Base-by-base conservation (phyloP, 2,797 vertebrate genomes). In the Glossophaga mutica region DNA sequence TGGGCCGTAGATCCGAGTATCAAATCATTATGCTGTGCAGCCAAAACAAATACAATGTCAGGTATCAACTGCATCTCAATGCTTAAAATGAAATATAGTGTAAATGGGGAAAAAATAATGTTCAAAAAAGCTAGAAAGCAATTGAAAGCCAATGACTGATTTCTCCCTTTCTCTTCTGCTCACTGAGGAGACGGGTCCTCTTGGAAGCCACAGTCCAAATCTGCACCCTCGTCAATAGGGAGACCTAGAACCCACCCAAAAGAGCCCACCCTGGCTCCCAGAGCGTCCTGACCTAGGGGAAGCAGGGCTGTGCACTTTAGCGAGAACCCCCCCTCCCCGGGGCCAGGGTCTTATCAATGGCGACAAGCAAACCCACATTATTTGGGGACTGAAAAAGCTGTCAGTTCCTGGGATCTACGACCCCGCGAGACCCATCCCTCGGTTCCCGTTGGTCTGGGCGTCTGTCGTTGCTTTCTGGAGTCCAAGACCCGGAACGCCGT, bases 131-230 rank as follows among this genome's bases (percentile, higher is more conserved):
- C 34, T 59, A 44, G 0, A 44, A 57, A 59, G 68, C 52, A 29
- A 46, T 39, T 83, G 26, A 71, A 74, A 92, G 78, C 62, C 55
- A 52, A 6, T 73, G 83, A 77, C 57, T 29, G 46, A 79, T 77
- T 52, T 87, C 93, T 81, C 76, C 73, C 91, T 68, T 42, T 68
- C 26, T 29, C 29, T 18, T 76, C 67, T 29, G 46, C 74, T 81
- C n/a, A 7, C 22, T 1, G 9, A 46, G 26, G 48, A 73, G 39
- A 21, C 0, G 32, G 16, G 62, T 68, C 76, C 34, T 95, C 74
- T 82, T 82, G 67, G 65, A 94, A 95, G 68, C 68, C 24, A 0
- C 18, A 4, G 9, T 50, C 34, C 1, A 37, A 74, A 74, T 52
- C 76, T 34, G 77, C 21, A 81, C 26, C 1, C 39, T 29, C 26